Base-by-base conservation (phyloP, 2,888 invertebrate genomes). In the Trissoscelio sp. region DNA sequence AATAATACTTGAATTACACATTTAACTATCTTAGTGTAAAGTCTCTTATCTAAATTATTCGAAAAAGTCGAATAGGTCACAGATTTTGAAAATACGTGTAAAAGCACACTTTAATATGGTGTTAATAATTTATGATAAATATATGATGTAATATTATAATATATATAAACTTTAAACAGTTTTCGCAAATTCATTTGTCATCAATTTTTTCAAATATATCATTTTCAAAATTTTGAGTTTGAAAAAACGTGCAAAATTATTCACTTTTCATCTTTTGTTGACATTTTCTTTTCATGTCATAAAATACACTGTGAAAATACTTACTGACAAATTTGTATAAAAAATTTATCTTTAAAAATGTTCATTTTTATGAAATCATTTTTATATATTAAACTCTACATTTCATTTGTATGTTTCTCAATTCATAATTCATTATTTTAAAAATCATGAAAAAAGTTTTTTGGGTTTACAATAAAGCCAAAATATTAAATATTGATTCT, bases 401-500 rank as follows among this genome's bases (percentile, higher is more conserved):
- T n/a, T n/a, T n/a, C n/a, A n/a, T n/a, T n/a, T n/a, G n/a, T n/a
- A n/a, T n/a, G n/a, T n/a, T n/a, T n/a, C n/a, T n/a, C n/a, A n/a
- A n/a, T n/a, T n/a, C n/a, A n/a, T n/a, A n/a, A n/a, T n/a, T n/a
- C n/a, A n/a, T n/a, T n/a, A n/a, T n/a, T 28, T 28, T 28, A 28
- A 28, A 28, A 28, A 6, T 28, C 28, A 28, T 28, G 28, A 28
- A 28, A 28, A 28, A 28, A 5, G 6, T 11, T 69, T 69, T 74
- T 66, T 39, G 46, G 34, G 24, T 69, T 31, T 53, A 44, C 28
- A 14, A 12, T 67, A 67, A 67, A 67, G 58, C 75, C 75, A 75
- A 67, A 75, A 55, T 22, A 39, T 31, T 58, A 64, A 72, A 24
- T 69, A 60, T 81, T 48, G 39, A 77, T 67, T 81, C 81, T 81